Evolutionary conservation across 2,888 invertebrate genomes (phyloP).

Genomic region (Coecobrya sp.): DNA sequence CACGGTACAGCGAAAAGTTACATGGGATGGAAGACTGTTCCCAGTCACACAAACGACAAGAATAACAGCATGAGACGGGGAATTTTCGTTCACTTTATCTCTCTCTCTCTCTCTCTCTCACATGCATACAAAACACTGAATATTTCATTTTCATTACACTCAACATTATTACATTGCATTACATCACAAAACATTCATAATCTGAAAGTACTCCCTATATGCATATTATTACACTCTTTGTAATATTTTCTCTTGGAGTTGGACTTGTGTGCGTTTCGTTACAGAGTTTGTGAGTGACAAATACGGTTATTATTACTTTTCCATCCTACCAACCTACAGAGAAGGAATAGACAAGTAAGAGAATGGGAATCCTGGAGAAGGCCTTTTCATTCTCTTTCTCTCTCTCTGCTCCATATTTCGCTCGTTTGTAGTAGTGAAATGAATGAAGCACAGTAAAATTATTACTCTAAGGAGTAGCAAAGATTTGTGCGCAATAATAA

Average conservation of each 20-base stretch:
- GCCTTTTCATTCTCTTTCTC: constrained; percentile 32
- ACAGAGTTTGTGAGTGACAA: constrained; percentile 34
- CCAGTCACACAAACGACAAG: constrained; percentile 26
- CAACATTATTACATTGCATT: constrained; percentile 71
- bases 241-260: not conserved
- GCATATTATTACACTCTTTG: constrained; percentile 1
- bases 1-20: constrained; percentile 31
- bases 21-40: constrained; percentile 30
- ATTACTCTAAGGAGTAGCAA: constrained; percentile 61
- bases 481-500: constrained; percentile 1
- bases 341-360: not conserved
- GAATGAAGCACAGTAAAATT: constrained; percentile 57
- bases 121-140: constrained; percentile 44
- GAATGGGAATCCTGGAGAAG: constrained; percentile 59
- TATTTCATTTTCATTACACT: constrained; percentile 77
- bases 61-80: constrained; percentile 52
- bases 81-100: constrained; percentile 9
- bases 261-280: constrained; percentile 12
- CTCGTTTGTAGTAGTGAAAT: constrained; percentile 32
- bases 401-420: not conserved
- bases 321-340: constrained; percentile 24
- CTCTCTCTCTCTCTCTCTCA: not conserved
- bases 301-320: constrained; percentile 57
- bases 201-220: constrained; percentile 59
- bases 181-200: constrained; percentile 69